phyloP scores from a whole-genome alignment of 2,888 invertebrate species.

The Belgica antarctica region DNA sequence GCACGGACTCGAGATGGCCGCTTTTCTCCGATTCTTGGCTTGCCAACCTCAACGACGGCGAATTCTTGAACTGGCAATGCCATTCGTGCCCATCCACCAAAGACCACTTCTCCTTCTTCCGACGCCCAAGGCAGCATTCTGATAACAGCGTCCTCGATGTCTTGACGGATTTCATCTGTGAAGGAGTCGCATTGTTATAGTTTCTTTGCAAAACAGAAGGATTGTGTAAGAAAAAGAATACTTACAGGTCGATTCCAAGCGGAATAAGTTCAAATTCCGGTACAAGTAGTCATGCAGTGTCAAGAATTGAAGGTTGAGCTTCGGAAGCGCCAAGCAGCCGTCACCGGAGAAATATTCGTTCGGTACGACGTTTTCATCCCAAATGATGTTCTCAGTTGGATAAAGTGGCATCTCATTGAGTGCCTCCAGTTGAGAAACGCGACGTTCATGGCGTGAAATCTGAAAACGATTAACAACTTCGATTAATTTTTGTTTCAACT shows the following conservation, averaged over 20 bases:
- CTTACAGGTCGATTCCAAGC: slow-evolving; percentile 95
- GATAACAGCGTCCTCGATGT: slow-evolving; percentile 95
- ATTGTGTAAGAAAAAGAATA: slow-evolving; percentile 48
- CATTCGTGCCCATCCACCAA: slow-evolving; percentile 99
- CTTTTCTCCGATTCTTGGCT: slow-evolving; percentile 89
- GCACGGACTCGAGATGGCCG: slow-evolving; percentile 94
- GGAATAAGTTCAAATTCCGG: slow-evolving; percentile 95
- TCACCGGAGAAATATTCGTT: slow-evolving; percentile 96
- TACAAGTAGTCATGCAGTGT: slow-evolving; percentile 97
- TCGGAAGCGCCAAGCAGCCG: slow-evolving; percentile 92
- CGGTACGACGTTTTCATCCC: slow-evolving; percentile 99
- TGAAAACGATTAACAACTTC: slow-evolving; percentile 50
- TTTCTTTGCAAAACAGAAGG: no score
- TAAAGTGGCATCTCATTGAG: slow-evolving; percentile 98
- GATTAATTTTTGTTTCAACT: slow-evolving; percentile 50
- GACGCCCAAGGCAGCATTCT: slow-evolving; percentile 92
- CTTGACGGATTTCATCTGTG: slow-evolving; percentile 95
- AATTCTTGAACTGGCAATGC: slow-evolving; percentile 91
- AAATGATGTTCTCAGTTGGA: slow-evolving; percentile 95
- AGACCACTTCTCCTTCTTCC: slow-evolving; percentile 81
- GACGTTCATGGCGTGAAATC: slow-evolving; percentile 81
- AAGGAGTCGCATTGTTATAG: no score
- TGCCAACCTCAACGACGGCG: slow-evolving; percentile 91
- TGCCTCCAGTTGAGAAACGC: slow-evolving; percentile 88
- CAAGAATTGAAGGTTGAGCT: slow-evolving; percentile 95